Percentiles rank a stretch among this genome's conserved stretches.
These are phyloP conservation scores for Pseudopleuronectes americanus DNA, from an alignment of 2,797 vertebrate genomes.

Conservation along the genomic window DNA sequence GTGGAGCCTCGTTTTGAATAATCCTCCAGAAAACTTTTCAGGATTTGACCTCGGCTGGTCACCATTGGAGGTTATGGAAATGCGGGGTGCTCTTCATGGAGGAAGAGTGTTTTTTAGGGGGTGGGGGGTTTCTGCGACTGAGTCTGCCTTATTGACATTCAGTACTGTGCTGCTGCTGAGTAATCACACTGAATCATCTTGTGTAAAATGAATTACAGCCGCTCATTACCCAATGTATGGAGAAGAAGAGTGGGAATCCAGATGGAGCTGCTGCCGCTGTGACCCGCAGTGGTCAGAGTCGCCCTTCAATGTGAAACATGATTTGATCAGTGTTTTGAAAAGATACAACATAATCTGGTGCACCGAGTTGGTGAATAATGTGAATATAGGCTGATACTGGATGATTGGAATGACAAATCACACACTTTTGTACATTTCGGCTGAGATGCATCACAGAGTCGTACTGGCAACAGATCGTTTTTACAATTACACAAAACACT, in stretches of 20 bases:
- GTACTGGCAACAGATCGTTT: background rate
- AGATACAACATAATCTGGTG: no score
- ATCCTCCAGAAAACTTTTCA: constrained; percentile 23
- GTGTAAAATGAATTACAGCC: constrained; percentile 68
- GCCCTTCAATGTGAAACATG: constrained; percentile 16
- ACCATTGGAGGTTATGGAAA: constrained; percentile 25
- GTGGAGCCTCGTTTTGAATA: background rate
- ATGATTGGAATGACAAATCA: background rate
- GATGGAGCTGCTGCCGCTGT: constrained; percentile 35
- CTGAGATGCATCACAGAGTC: background rate
- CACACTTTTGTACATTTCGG: background rate
- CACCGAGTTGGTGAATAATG: background rate
- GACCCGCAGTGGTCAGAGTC: constrained; percentile 48
- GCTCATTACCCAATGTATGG: constrained; percentile 69
- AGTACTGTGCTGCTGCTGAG: constrained; percentile 48
- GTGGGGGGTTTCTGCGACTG: background rate
- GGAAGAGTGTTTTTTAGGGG: background rate
- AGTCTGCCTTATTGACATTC: constrained; percentile 40
- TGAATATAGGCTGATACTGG: background rate
- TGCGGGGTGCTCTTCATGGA: background rate
- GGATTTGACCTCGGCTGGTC: constrained; percentile 7
- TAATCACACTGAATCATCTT: constrained; percentile 72
- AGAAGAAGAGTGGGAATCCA: constrained; percentile 62
- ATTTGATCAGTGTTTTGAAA: background rate
- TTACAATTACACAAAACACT: constrained; percentile 18